These are phyloP conservation scores for Desmophyllum pertusum DNA, from an alignment of 92 coral and sea anemone genomes.

Conservation along the genomic window DNA sequence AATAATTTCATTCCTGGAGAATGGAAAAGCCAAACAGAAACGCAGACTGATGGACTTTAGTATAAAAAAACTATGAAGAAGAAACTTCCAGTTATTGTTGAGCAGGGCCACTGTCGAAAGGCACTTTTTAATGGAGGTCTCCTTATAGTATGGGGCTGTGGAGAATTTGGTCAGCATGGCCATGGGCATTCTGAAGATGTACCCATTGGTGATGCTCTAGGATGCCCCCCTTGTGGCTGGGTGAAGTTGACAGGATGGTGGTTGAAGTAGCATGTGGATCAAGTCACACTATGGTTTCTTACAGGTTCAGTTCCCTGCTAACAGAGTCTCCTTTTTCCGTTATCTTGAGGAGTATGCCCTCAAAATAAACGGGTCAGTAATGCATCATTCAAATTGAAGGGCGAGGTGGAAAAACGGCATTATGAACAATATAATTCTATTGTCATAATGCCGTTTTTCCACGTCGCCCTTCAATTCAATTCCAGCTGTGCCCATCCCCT, in stretches of 20 bases:
- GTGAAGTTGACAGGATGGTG: conserved; percentile 75
- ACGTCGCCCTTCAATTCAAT: no score
- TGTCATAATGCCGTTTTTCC: no score
- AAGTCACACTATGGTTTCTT: conserved; percentile 85
- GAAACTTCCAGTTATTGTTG: not conserved
- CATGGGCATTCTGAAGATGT: conserved; percentile 79
- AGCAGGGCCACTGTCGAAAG: not conserved
- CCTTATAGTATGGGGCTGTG: conserved; percentile 98
- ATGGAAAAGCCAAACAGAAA: not conserved
- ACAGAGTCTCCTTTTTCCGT: no score
- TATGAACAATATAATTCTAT: no score
- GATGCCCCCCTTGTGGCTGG: conserved; percentile 71
- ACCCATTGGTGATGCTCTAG: conserved; percentile 46
- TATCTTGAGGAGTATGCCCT: no score
- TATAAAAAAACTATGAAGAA: not conserved
- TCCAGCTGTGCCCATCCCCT: no score
- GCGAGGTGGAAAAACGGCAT: no score
- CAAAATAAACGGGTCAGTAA: no score
- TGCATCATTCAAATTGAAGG: no score
- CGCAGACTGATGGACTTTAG: not conserved
- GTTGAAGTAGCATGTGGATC: conserved; percentile 84
- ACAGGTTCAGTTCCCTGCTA: no score
- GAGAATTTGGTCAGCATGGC: conserved; percentile 99
- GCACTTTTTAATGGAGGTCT: conserved; percentile 42
- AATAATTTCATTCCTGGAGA: not conserved